Conservation (phyloP, 2,113 vertebrate genomes). For the Oplegnathus fasciatus region DNA sequence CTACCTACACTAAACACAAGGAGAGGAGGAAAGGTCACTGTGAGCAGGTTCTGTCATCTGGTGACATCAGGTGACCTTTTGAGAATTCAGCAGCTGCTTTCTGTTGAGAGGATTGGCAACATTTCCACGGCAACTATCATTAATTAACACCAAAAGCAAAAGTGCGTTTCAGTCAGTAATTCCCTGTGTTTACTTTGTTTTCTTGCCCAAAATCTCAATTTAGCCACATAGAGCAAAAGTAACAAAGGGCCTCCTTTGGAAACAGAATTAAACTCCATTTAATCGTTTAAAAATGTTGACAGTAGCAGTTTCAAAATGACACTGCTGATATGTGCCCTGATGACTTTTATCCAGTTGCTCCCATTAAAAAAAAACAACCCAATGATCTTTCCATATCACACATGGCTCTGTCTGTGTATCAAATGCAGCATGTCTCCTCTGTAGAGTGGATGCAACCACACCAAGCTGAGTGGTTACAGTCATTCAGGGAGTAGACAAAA, state of each 20-base stretch:
- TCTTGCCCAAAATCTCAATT: not conserved
- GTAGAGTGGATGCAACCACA: too few relatives aligned
- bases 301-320: not conserved
- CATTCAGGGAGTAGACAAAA: not conserved
- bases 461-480: not conserved
- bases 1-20: not conserved
- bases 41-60: constrained; percentile 10
- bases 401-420: not conserved
- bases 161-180: not conserved
- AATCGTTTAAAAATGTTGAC: not conserved
- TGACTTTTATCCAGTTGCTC: not conserved
- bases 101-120: not conserved
- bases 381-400: not conserved
- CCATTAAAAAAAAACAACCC: not conserved
- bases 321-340: not conserved
- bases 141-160: not conserved
- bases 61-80: constrained; percentile 5
- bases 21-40: not conserved
- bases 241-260: not conserved
- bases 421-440: not conserved
- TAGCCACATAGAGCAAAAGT: not conserved
- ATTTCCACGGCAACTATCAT: not conserved
- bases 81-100: constrained; percentile 1
- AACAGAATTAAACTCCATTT: constrained; percentile 11
- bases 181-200: not conserved